Percentiles rank a stretch among this genome's conserved stretches.
phyloP scores from a whole-genome alignment of 2,797 vertebrate species.

The Macropus fuliginosus region DNA sequence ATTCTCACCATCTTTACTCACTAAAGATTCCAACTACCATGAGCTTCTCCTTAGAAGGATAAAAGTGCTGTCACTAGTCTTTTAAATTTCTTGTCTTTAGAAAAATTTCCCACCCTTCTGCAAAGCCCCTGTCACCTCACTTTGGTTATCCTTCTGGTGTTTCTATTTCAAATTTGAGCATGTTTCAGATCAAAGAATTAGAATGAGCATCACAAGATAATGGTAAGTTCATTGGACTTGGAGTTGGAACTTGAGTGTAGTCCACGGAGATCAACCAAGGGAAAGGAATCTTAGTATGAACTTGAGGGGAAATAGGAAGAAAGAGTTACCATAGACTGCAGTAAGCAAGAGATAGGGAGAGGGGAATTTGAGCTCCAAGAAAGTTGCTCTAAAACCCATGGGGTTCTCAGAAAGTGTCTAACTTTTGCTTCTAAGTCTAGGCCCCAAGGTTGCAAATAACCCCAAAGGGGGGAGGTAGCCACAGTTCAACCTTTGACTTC shows the following conservation, averaged over 20 bases:
- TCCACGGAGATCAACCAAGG: background rate
- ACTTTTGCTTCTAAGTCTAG: background rate
- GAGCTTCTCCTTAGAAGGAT: background rate
- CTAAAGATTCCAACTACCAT: background rate
- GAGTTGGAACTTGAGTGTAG: too few relatives aligned
- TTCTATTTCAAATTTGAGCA: conserved; percentile 52
- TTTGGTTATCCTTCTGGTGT: conserved; percentile 41
- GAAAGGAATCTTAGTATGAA: too few relatives aligned
- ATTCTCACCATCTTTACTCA: background rate
- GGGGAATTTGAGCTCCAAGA: background rate
- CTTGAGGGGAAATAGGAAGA: background rate
- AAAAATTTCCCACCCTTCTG: background rate
- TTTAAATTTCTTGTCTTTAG: background rate
- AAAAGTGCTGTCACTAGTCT: background rate
- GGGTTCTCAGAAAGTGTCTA: background rate
- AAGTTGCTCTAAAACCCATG: background rate
- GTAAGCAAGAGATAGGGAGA: background rate
- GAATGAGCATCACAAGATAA: conserved; percentile 15
- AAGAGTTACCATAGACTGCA: background rate
- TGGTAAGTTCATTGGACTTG: too few relatives aligned
- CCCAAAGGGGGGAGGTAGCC: background rate
- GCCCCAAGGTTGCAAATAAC: background rate
- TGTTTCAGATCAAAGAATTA: conserved; percentile 57
- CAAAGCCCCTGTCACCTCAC: conserved; percentile 9
- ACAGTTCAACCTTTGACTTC: background rate